phyloP scores from a whole-genome alignment of 2,113 vertebrate species.

The Centropus unirufus region DNA sequence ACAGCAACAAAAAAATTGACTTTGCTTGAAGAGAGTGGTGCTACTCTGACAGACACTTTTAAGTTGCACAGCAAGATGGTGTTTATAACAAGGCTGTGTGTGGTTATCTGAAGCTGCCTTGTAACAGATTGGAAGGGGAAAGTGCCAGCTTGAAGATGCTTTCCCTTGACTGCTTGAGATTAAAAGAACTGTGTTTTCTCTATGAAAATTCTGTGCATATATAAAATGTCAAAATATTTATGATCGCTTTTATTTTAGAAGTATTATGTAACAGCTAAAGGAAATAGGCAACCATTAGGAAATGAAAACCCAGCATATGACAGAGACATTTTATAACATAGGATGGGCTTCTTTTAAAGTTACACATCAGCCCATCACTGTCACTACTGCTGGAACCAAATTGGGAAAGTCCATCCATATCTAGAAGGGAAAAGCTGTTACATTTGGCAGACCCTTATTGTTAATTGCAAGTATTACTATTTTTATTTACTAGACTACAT shows the following conservation, averaged over 20 bases:
- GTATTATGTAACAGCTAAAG: not conserved
- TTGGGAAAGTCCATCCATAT: not conserved
- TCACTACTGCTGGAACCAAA: not conserved
- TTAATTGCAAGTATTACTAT: not conserved
- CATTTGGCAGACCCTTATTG: not conserved
- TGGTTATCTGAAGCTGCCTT: constrained; percentile 52
- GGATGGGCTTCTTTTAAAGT: not conserved
- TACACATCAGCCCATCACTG: not conserved
- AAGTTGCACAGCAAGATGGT: constrained; percentile 41
- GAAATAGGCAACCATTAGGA: not conserved
- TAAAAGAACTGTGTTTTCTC: constrained; percentile 33
- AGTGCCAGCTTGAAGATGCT: constrained; percentile 40
- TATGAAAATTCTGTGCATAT: constrained; percentile 17
- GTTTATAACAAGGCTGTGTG: constrained; percentile 43
- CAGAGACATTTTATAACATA: not conserved
- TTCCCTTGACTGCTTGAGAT: constrained; percentile 32
- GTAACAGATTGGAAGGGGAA: constrained; percentile 53
- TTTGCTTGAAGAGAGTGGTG: not conserved
- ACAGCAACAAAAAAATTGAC: not conserved
- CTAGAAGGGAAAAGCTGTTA: not conserved
- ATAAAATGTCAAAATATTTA: constrained; percentile 63
- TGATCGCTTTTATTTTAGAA: constrained; percentile 36
- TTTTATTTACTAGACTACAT: not conserved
- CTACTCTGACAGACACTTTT: constrained; percentile 40
- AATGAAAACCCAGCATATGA: not conserved